Percentiles rank a stretch among this genome's conserved stretches.
Conservation (phyloP, 2,113 vertebrate species). For the Tautogolabrus adspersus region DNA sequence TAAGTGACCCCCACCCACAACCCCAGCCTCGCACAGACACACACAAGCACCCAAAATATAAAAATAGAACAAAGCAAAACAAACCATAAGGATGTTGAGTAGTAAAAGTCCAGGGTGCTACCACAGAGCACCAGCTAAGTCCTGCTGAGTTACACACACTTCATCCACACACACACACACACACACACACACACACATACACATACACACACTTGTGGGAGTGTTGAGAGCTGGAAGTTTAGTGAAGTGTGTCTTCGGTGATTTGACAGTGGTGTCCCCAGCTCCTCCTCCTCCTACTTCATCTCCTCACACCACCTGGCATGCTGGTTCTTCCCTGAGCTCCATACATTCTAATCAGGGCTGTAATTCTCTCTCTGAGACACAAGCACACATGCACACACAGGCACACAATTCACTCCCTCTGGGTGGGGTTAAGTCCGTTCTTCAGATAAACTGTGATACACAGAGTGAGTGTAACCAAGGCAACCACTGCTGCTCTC, state of each 20-base stretch:
- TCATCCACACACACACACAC: slow-evolving; percentile 45
- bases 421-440: slow-evolving; percentile 68
- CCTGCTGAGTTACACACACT: slow-evolving; percentile 51
- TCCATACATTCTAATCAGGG: slow-evolving; percentile 79
- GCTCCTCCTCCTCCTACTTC: slow-evolving; percentile 40
- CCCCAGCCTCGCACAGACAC: neutral
- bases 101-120: slow-evolving; percentile 71
- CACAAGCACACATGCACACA: slow-evolving; percentile 60
- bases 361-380: slow-evolving; percentile 48
- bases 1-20: slow-evolving; percentile 49
- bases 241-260: slow-evolving; percentile 68
- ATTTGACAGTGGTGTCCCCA: slow-evolving; percentile 62
- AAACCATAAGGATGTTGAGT: slow-evolving; percentile 67
- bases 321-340: slow-evolving; percentile 79
- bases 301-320: slow-evolving; percentile 48
- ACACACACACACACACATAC: slow-evolving; percentile 42
- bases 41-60: slow-evolving; percentile 6
- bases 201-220: slow-evolving; percentile 59
- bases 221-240: slow-evolving; percentile 77
- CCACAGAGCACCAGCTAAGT: slow-evolving; percentile 66
- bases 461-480: slow-evolving; percentile 72
- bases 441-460: slow-evolving; percentile 75
- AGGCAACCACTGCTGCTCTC: slow-evolving; percentile 45
- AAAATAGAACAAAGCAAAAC: slow-evolving; percentile 1
- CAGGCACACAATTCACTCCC: slow-evolving; percentile 29